Conservation (phyloP, 2,888 invertebrate species). For the Sphaerophoria rueppellii region DNA sequence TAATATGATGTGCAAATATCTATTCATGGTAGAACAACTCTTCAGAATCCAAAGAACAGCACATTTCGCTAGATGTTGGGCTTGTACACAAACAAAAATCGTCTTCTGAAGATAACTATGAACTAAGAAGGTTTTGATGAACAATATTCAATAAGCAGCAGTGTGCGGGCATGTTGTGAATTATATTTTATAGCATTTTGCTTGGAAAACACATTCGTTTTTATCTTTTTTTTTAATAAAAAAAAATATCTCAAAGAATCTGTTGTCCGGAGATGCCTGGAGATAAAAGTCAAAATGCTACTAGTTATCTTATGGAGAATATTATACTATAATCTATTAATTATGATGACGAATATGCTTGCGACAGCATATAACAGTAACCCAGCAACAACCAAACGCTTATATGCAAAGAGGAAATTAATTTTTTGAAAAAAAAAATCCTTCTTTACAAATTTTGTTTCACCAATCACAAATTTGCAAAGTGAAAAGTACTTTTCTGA, state of each 20-base stretch:
- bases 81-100: too few species aligned
- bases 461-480: too few species aligned
- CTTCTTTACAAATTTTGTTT: too few species aligned
- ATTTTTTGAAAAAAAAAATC: slow-evolving; percentile 44
- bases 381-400: slow-evolving; percentile 44
- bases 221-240: slow-evolving; percentile 4
- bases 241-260: slow-evolving; percentile 46
- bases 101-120: too few species aligned
- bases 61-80: too few species aligned
- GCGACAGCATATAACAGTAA: slow-evolving; percentile 62
- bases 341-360: slow-evolving; percentile 53
- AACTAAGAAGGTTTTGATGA: too few species aligned
- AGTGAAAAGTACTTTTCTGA: too few species aligned
- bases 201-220: not conserved
- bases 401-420: slow-evolving; percentile 60
- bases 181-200: slow-evolving; percentile 31
- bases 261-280: not conserved
- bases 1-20: too few species aligned
- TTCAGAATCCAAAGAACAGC: too few species aligned
- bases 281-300: slow-evolving; percentile 46
- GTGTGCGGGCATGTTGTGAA: slow-evolving; percentile 1
- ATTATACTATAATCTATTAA: slow-evolving; percentile 60
- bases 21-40: too few species aligned
- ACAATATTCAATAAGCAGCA: not conserved
- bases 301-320: slow-evolving; percentile 20